Conservation (phyloP, 2,113 vertebrate genomes). For the Ranitomeya imitator region DNA sequence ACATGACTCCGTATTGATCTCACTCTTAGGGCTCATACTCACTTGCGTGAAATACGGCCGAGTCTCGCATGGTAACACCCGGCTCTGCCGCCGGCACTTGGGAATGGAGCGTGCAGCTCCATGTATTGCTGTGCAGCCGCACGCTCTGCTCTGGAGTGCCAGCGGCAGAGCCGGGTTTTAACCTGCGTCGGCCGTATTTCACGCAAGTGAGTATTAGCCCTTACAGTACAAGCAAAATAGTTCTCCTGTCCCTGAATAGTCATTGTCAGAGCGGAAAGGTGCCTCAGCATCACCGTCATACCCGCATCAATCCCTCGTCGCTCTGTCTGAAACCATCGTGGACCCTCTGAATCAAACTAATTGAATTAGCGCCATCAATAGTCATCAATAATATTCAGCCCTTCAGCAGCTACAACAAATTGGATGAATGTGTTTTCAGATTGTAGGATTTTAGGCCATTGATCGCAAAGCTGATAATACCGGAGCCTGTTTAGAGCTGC, state of each 20-base stretch:
- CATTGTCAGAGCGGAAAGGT: not conserved
- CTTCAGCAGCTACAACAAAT: constrained; percentile 48
- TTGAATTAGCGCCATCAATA: constrained; percentile 55
- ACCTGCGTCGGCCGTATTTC: too few species aligned
- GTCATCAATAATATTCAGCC: constrained; percentile 55
- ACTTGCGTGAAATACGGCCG: too few species aligned
- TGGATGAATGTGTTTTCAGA: constrained; percentile 46
- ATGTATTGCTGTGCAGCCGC: too few species aligned
- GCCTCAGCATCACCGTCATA: not conserved
- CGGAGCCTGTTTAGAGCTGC: not conserved
- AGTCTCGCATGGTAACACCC: too few species aligned
- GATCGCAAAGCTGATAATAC: constrained; percentile 28
- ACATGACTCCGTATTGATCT: too few species aligned
- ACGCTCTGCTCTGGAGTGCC: too few species aligned
- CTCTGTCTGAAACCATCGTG: constrained; percentile 2
- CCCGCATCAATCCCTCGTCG: not conserved
- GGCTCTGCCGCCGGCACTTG: too few species aligned
- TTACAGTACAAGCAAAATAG: not conserved
- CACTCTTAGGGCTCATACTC: too few species aligned
- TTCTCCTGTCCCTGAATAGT: not conserved
- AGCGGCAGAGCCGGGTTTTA: too few species aligned
- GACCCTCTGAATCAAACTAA: constrained; percentile 50
- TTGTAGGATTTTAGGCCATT: constrained; percentile 47
- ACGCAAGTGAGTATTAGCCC: too few species aligned
- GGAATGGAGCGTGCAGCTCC: too few species aligned